Percentiles rank a stretch among this genome's conserved stretches.
Evolutionary conservation across 2,797 vertebrate genomes (phyloP).

Genomic region (Apodemus agrarius): DNA sequence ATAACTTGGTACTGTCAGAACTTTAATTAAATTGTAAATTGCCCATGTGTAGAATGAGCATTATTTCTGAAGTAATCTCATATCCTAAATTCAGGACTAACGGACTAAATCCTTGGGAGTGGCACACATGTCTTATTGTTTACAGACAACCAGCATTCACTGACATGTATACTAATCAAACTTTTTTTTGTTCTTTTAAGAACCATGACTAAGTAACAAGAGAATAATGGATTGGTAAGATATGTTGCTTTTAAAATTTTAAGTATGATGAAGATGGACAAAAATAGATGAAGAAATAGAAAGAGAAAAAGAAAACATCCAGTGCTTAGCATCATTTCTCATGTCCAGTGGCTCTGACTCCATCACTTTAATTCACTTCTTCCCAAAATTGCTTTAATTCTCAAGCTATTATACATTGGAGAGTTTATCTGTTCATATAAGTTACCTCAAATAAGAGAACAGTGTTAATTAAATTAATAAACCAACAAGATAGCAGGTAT

Average conservation of each 20-base stretch:
- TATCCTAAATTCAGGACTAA: neutral
- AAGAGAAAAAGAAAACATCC: neutral
- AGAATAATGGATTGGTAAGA: neutral
- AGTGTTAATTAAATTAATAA: neutral
- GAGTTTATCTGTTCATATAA: neutral
- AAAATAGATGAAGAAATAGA: neutral
- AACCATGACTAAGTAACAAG: neutral
- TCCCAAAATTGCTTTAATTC: neutral
- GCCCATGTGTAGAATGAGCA: neutral
- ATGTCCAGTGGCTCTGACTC: neutral
- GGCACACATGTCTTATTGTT: neutral
- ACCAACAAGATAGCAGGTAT: neutral
- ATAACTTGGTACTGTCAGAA: neutral
- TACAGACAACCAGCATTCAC: neutral
- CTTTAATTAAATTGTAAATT: conserved; percentile 53
- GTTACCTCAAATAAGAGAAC: neutral
- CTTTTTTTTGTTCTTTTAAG: neutral
- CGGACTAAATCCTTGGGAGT: neutral
- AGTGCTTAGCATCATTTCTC: neutral
- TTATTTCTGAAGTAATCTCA: conserved; percentile 41
- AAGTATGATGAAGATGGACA: neutral
- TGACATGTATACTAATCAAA: conserved; percentile 23
- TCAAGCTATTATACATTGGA: neutral
- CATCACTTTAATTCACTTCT: neutral
- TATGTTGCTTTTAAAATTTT: neutral